Base-by-base conservation (phyloP, 2,113 vertebrate species). In the Ondatra zibethicus region DNA sequence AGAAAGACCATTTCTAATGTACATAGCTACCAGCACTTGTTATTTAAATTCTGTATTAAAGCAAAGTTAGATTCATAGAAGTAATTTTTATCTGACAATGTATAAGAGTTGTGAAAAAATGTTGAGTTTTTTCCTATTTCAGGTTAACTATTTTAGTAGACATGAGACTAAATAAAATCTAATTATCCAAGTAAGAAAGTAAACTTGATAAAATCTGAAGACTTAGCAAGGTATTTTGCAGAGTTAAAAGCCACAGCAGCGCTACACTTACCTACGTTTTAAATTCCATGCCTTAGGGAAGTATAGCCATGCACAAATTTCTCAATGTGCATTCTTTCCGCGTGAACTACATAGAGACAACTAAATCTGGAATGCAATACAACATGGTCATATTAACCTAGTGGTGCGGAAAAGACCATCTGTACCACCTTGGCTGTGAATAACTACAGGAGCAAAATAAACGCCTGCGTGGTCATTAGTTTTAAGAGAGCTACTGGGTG, bases 381-480 rank as follows among this genome's bases (percentile, higher is more conserved):
- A 99, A 98, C 98, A 65, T 97, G 97, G 95, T 97, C 98, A 97
- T 97, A 97, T 98, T 98, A 98, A 98, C 84, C 84, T 98, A 98
- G 95, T 98, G 98, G 97, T 97, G 98, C 98, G 98, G 98, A 99
- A 98, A 98, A 97, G 94, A 96, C 98, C 98, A 98, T 99, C 98
- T 98, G 98, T 94, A 98, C 91, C 93, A 98, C 96, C 96, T 98
- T 97, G 96, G 93, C 96, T 96, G 86, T 47, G 85, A 97, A 96
- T 98, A 98, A 98, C 97, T 92, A 95, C 90, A 96, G 95, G 61
- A 96, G 91, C 92, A 95, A 98, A 91, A 36, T 97, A 97, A 98
- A 97, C 88, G 42, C 52, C 95, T 94, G 52, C 95, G 92, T 14
- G 12, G 58, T 94, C 70, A 93, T 96, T 96, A 96, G 98, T 97